Evolutionary conservation across 2,888 invertebrate species (phyloP).

Genomic region (Drosophila fulvimacula): DNA sequence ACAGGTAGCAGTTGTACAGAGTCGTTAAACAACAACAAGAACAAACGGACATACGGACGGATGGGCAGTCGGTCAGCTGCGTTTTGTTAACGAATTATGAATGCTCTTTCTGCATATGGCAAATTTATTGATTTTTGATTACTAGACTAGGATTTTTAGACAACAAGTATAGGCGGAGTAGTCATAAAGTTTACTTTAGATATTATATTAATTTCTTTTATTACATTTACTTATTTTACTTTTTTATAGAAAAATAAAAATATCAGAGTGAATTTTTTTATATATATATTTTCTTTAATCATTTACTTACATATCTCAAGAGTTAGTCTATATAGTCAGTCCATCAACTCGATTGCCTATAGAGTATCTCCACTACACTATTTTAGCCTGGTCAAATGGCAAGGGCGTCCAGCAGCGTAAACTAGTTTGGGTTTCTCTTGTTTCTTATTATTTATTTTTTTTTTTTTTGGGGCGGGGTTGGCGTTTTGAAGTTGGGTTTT

Average conservation of each 20-base stretch:
- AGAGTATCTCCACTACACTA: conserved; percentile 23
- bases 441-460: background rate
- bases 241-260: too few relatives aligned
- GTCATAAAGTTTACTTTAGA: too few relatives aligned
- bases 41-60: background rate
- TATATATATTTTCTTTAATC: too few relatives aligned
- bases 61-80: background rate
- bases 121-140: too few relatives aligned
- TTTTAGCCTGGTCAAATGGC: conserved; percentile 48
- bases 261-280: too few relatives aligned
- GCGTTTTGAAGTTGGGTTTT: conserved; percentile 19
- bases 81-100: background rate
- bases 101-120: background rate
- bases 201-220: too few relatives aligned
- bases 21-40: conserved; percentile 64
- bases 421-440: conserved; percentile 36
- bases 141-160: too few relatives aligned
- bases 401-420: conserved; percentile 55
- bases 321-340: background rate
- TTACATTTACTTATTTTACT: too few relatives aligned
- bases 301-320: too few relatives aligned
- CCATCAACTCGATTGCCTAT: background rate
- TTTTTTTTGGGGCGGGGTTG: conserved; percentile 3
- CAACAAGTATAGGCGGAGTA: too few relatives aligned
- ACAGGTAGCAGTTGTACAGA: conserved; percentile 66